Percentiles rank a stretch among this genome's conserved stretches.
These are phyloP conservation scores for Monochamus saltuarius DNA, from an alignment of 1,140 invertebrate species.

Conservation along the genomic window DNA sequence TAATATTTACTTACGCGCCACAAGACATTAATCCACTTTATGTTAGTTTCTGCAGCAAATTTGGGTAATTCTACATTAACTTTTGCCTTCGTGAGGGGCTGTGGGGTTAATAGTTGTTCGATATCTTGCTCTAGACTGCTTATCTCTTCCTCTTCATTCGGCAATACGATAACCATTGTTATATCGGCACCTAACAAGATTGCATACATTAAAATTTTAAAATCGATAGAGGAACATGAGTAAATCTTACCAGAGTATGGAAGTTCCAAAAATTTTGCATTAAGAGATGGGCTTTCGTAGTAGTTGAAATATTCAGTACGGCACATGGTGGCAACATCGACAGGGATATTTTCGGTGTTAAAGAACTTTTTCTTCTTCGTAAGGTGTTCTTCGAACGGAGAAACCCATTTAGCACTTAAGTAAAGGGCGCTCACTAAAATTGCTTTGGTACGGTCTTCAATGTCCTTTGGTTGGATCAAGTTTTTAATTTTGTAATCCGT, in stretches of 20 bases:
- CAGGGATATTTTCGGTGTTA: slow-evolving; percentile 31
- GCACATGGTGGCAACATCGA: slow-evolving; percentile 42
- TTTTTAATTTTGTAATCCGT: slow-evolving; percentile 74
- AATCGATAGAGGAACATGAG: neutral
- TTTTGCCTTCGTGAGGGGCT: slow-evolving; percentile 28
- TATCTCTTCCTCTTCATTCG: slow-evolving; percentile 61
- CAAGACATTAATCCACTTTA: slow-evolving; percentile 47
- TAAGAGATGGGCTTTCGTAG: slow-evolving; percentile 53
- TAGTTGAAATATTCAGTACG: slow-evolving; percentile 51
- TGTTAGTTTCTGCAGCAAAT: slow-evolving; percentile 52
- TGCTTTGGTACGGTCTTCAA: slow-evolving; percentile 59
- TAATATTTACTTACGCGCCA: slow-evolving; percentile 43
- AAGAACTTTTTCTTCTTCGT: slow-evolving; percentile 54
- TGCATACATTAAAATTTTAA: too few relatives aligned
- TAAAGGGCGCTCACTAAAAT: slow-evolving; percentile 82
- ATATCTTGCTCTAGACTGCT: slow-evolving; percentile 36
- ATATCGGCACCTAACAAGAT: slow-evolving; percentile 45
- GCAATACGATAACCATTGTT: slow-evolving; percentile 65
- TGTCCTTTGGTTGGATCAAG: slow-evolving; percentile 58
- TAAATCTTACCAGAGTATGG: slow-evolving; percentile 56
- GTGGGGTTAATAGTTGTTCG: slow-evolving; percentile 32
- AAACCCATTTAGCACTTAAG: slow-evolving; percentile 70
- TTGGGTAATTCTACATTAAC: slow-evolving; percentile 49
- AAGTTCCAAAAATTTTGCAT: slow-evolving; percentile 59
- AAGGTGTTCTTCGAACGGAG: slow-evolving; percentile 56